Conservation (phyloP, 2,888 invertebrate genomes). For the Morpho helenor region DNA sequence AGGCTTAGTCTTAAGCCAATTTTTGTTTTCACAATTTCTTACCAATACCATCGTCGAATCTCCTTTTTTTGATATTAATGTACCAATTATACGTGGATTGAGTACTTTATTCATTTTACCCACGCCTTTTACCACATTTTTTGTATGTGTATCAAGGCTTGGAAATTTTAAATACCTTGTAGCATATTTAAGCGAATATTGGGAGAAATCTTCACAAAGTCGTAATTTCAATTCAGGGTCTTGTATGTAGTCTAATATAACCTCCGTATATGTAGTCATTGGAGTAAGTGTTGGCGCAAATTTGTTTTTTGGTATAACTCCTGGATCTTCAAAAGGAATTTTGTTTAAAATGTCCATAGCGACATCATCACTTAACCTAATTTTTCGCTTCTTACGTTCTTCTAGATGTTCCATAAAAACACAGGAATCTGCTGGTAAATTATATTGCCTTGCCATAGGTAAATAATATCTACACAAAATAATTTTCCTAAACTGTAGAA, state of each 20-base stretch:
- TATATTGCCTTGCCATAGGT: constrained; percentile 64
- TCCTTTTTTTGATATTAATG: constrained; percentile 26
- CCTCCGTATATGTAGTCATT: constrained; percentile 46
- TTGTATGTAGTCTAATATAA: constrained; percentile 44
- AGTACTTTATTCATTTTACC: constrained; percentile 38
- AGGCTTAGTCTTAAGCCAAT: constrained; percentile 60
- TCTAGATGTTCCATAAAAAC: constrained; percentile 51
- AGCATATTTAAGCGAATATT: constrained; percentile 61
- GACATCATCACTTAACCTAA: constrained; percentile 48
- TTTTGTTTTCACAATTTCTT: constrained; percentile 62
- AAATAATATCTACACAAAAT: constrained; percentile 79
- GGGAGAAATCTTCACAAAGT: constrained; percentile 62
- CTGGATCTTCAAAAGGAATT: constrained; percentile 37
- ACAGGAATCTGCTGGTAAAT: constrained; percentile 46
- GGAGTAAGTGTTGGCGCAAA: constrained; percentile 52
- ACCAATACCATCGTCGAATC: constrained; percentile 46
- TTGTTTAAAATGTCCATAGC: constrained; percentile 54
- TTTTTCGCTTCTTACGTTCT: constrained; percentile 27
- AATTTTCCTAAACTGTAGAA: constrained; percentile 81
- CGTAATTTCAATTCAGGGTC: constrained; percentile 48
- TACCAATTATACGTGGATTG: constrained; percentile 32
- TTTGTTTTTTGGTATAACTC: constrained; percentile 47
- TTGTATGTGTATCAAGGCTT: constrained; percentile 25
- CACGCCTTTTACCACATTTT: constrained; percentile 48
- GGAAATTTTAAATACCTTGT: constrained; percentile 41